These are phyloP conservation scores for Passer domesticus DNA, from an alignment of 2,113 vertebrate genomes.

Conservation along the genomic window DNA sequence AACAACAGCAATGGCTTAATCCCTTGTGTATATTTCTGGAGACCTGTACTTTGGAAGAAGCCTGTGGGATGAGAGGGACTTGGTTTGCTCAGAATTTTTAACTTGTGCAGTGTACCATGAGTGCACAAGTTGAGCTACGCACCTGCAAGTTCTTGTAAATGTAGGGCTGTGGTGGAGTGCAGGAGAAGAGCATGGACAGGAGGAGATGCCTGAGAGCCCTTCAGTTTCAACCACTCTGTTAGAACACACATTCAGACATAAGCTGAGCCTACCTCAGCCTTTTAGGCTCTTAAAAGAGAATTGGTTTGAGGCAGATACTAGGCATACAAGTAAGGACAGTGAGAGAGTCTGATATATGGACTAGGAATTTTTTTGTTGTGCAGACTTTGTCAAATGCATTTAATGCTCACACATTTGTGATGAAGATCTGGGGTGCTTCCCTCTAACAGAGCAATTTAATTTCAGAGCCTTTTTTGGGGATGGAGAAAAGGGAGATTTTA, in stretches of 20 bases:
- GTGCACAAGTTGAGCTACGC: not conserved
- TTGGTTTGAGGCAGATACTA: not conserved
- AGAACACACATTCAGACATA: not conserved
- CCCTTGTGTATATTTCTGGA: not conserved
- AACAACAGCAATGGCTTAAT: not conserved
- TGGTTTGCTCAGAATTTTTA: not conserved
- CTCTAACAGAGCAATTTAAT: not conserved
- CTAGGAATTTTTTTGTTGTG: not conserved
- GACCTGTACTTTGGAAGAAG: not conserved
- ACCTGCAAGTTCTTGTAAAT: not conserved
- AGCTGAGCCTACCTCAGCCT: not conserved
- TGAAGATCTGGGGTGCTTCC: not conserved
- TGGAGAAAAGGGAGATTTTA: not conserved
- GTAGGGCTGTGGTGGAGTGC: not conserved
- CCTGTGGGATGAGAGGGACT: not conserved
- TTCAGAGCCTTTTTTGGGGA: not conserved
- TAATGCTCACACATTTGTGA: not conserved
- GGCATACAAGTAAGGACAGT: not conserved
- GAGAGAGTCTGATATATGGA: not conserved
- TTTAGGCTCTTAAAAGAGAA: not conserved
- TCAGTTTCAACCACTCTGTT: not conserved
- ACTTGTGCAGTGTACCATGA: not conserved
- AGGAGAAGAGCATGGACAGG: not conserved
- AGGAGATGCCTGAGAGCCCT: not conserved
- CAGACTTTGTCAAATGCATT: rapidly evolving